Percentiles rank a stretch among this genome's conserved stretches.
These are phyloP conservation scores for Oscheius sp. DNA, from an alignment of 2,888 invertebrate genomes.

Conservation along the genomic window DNA sequence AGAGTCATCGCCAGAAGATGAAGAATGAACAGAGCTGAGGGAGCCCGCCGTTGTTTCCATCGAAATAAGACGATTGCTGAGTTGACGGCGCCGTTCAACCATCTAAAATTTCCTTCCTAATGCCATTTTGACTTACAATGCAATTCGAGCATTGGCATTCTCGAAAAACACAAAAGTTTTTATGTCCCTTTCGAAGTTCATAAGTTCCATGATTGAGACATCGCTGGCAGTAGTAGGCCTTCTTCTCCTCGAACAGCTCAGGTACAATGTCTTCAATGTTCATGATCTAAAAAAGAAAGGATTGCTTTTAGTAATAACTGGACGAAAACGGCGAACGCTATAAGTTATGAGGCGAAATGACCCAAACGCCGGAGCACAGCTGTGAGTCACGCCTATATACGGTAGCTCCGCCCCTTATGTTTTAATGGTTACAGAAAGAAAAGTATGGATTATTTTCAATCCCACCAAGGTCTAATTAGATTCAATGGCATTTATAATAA, in stretches of 20 bases:
- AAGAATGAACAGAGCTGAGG: neutral
- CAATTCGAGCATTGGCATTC: constrained; percentile 53
- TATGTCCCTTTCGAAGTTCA: constrained; percentile 57
- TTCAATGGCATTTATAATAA: too few relatives aligned
- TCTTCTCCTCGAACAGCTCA: constrained; percentile 58
- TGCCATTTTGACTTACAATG: constrained; percentile 37
- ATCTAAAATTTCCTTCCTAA: constrained; percentile 39
- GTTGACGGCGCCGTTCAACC: constrained; percentile 56
- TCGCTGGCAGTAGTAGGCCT: constrained; percentile 58
- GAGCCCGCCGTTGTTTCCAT: constrained; percentile 33
- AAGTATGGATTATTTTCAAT: neutral
- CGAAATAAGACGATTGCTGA: constrained; percentile 53
- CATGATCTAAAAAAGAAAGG: constrained; percentile 33
- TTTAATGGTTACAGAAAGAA: constrained; percentile 10
- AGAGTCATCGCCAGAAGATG: constrained; percentile 15
- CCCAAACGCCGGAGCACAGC: constrained; percentile 6
- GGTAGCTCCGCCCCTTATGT: constrained; percentile 23
- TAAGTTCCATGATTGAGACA: constrained; percentile 56
- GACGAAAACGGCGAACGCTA: neutral
- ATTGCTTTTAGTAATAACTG: neutral
- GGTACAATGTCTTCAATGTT: constrained; percentile 62
- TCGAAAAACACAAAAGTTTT: constrained; percentile 47
- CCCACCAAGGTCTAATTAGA: too few relatives aligned
- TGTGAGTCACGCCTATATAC: constrained; percentile 25
- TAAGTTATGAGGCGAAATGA: constrained; percentile 5